Conservation (phyloP, 2,113 vertebrate species). For the Eretmochelys imbricata region DNA sequence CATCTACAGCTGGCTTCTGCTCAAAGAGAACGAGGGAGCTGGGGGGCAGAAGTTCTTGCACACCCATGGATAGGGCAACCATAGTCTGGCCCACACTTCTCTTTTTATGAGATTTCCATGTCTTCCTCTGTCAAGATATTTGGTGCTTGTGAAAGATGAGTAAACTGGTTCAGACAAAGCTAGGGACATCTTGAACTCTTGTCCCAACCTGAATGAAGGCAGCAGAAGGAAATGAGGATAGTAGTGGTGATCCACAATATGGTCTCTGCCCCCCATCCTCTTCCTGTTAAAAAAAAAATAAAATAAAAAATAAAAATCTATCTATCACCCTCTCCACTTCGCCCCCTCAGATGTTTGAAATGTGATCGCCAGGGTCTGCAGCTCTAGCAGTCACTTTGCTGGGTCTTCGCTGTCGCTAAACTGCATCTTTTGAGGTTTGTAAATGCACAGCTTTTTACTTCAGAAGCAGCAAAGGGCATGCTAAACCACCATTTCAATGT, state of each 20-base stretch:
- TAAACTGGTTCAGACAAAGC: background rate
- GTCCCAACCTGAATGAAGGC: background rate
- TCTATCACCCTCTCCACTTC: background rate
- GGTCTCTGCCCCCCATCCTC: background rate
- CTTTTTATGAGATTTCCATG: background rate
- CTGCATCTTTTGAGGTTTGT: background rate
- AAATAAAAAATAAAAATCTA: too few relatives aligned
- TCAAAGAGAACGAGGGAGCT: background rate
- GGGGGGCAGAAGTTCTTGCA: background rate
- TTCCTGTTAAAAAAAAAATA: background rate
- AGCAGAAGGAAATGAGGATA: background rate
- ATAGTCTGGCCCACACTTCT: background rate
- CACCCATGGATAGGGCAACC: background rate
- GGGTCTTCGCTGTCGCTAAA: background rate
- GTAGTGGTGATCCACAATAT: background rate
- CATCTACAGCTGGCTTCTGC: background rate
- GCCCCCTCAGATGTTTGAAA: background rate
- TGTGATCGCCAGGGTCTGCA: background rate
- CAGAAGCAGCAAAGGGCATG: background rate
- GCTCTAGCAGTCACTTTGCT: background rate
- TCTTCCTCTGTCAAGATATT: background rate
- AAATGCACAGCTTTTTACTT: background rate
- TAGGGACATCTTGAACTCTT: background rate
- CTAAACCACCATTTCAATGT: background rate
- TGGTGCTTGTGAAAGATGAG: background rate